Evolutionary conservation across 2,797 vertebrate species (phyloP), one percentile per base, ranked within the genome.

Genomic region (Aplochiton taeniatus): DNA sequence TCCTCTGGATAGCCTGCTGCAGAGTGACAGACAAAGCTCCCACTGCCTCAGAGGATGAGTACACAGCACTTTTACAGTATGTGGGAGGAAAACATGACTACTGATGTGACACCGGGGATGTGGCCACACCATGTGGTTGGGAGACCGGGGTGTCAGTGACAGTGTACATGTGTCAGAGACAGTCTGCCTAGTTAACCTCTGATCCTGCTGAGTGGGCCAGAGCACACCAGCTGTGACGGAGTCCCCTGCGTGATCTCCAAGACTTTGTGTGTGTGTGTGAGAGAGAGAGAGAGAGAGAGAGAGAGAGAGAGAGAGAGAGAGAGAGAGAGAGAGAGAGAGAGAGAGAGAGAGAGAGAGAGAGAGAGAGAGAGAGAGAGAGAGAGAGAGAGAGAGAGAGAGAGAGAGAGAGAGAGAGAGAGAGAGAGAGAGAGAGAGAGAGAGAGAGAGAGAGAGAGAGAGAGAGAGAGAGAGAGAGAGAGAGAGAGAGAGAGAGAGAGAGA

Each of bases 211-310:
- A 11, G 44, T 66, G 69, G 12, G 9, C 59, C 51, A 70, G 14
- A 42, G 54, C 90, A 80, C 69, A 90, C 92, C 89, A 90, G 63
- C 90, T 90, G 12, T 88, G 90, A 75, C 87, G 90, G 52, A 90
- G 71, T 0, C 85, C 74, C 8, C 87, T 60, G 41, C 42, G 52
- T 17, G 8, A 31, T 18, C 10, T 51, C 11, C 54, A n/a, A n/a
- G n/a, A n/a, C 50, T 62, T 19, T 52, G 61, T 63, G 44, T 20
- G 62, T 56, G 31, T 64, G 64, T 61, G 31, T 52, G 14, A n/a
- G 43, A 18, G 42, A 31, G 57, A 13, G 53, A 48, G 63, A 48
- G 63, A 16, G 63, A 42, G 61, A 17, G 61, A 52, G 61, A 17
- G 61, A 43, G 61, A 31, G 61, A 31, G 47, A 14, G 47, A 31